Conservation (phyloP, 2,797 vertebrate species). For the Bradypodion pumilum region DNA sequence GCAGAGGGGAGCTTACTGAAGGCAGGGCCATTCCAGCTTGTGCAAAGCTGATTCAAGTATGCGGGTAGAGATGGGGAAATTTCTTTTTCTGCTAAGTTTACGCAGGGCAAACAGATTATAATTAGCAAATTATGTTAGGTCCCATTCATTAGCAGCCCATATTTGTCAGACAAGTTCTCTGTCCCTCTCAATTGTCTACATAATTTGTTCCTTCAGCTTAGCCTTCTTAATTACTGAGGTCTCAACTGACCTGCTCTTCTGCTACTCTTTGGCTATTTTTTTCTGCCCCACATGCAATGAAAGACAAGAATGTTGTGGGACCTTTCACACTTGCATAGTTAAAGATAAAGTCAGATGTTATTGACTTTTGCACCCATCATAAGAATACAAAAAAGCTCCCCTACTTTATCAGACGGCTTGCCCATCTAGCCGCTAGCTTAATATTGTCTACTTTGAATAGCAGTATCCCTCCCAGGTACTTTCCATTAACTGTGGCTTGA, state of each 20-base stretch:
- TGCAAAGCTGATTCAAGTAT: not conserved
- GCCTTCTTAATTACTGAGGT: not conserved
- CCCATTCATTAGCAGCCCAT: not conserved
- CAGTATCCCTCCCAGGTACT: not conserved
- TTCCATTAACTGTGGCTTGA: not conserved
- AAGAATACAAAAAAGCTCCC: not conserved
- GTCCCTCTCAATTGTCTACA: not conserved
- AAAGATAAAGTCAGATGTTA: not conserved
- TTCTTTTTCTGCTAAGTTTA: not conserved
- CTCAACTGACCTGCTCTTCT: not conserved
- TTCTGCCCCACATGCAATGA: not conserved
- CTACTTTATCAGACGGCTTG: not conserved
- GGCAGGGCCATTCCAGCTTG: rapidly evolving
- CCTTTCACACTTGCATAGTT: not conserved
- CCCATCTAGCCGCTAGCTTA: not conserved
- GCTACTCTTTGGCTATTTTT: not conserved
- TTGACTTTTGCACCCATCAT: not conserved
- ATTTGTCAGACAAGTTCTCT: not conserved
- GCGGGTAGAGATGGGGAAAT: not conserved
- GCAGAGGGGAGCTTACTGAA: conserved; percentile 23
- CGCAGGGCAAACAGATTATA: not conserved
- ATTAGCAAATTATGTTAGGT: not conserved
- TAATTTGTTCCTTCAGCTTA: not conserved
- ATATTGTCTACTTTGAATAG: not conserved
- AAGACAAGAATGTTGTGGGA: not conserved